These are phyloP conservation scores for Metridium senile DNA, from an alignment of 92 coral and sea anemone genomes.

Conservation along the genomic window DNA sequence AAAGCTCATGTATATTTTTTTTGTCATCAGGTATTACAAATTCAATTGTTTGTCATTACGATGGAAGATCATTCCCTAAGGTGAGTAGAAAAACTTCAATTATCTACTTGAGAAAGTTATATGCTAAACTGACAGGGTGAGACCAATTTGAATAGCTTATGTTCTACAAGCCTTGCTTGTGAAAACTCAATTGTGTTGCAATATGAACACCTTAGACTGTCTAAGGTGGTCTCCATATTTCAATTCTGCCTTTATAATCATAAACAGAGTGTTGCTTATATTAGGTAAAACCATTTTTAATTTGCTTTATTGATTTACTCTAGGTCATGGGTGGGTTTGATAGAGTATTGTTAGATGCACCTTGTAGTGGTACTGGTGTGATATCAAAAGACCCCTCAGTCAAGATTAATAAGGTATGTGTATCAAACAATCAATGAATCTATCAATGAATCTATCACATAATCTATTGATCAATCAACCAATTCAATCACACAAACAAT, in stretches of 20 bases:
- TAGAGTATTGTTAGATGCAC: conserved; percentile 92
- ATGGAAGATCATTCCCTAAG: conserved; percentile 97
- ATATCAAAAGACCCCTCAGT: conserved; percentile 92
- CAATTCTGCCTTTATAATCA: no score
- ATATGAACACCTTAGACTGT: not conserved
- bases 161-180: no score
- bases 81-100: conserved; percentile 40
- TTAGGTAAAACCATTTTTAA: no score
- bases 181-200: not conserved
- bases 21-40: conserved; percentile 82
- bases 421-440: not conserved
- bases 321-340: conserved; percentile 99
- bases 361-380: conserved; percentile 98
- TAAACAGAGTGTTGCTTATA: no score
- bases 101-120: no score
- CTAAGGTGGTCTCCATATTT: no score
- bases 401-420: conserved; percentile 42
- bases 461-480: not conserved
- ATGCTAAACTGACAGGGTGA: no score
- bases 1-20: no score
- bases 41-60: conserved; percentile 85
- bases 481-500: not conserved
- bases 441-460: not conserved
- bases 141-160: no score
- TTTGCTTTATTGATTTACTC: no score